phyloP scores from a whole-genome alignment of 2,113 vertebrate genomes.

The Pachyramphus minor region DNA sequence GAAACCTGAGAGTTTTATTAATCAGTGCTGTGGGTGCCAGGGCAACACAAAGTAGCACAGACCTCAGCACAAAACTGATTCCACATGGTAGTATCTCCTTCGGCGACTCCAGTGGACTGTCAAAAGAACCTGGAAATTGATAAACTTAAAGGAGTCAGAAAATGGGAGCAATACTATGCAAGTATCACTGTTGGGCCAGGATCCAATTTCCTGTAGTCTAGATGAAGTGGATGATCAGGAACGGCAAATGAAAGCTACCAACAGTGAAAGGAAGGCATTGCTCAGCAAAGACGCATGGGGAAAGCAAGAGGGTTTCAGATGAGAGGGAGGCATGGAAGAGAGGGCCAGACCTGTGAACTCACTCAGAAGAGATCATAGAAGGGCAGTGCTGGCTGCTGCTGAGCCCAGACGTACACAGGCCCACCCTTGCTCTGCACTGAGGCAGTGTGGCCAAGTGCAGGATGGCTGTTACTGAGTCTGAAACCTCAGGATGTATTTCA shows the following conservation, averaged over 20 bases:
- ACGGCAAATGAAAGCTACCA: background rate
- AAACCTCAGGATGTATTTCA: background rate
- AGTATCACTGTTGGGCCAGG: background rate
- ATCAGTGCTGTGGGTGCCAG: background rate
- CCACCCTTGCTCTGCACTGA: fast-evolving
- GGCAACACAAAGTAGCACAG: fast-evolving
- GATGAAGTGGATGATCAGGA: background rate
- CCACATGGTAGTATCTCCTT: background rate
- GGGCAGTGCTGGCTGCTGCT: background rate
- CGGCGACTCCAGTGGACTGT: background rate
- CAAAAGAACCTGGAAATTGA: background rate
- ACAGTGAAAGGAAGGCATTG: background rate
- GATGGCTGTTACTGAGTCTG: fast-evolving
- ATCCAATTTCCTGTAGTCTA: background rate
- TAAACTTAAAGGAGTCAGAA: background rate
- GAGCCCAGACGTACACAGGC: fast-evolving
- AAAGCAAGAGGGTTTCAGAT: background rate
- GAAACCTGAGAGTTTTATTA: background rate
- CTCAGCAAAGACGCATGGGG: background rate
- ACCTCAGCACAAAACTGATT: background rate
- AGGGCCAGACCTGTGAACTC: background rate
- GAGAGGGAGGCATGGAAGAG: background rate
- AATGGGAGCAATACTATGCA: background rate
- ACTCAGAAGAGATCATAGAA: fast-evolving
- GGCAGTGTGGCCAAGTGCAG: fast-evolving